phyloP scores from a whole-genome alignment of 2,888 invertebrate species.

The Cotesia congregata region DNA sequence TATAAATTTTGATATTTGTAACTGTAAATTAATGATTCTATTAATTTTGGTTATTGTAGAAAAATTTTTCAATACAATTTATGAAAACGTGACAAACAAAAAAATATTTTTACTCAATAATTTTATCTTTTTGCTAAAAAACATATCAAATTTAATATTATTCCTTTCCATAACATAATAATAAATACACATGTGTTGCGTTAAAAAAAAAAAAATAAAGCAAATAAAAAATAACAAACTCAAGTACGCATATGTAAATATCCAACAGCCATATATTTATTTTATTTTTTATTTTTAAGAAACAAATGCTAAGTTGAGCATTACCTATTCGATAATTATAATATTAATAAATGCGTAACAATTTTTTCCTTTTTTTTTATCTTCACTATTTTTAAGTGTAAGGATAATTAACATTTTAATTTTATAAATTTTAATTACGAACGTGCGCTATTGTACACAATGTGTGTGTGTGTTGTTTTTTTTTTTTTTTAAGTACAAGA shows the following conservation, averaged over 20 bases:
- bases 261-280: slow-evolving; percentile 71
- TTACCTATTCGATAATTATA: slow-evolving; percentile 70
- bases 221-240: slow-evolving; percentile 47
- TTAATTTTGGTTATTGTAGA: not conserved
- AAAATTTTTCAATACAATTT: slow-evolving; percentile 7
- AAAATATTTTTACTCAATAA: slow-evolving; percentile 31
- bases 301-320: slow-evolving; percentile 71
- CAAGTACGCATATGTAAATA: slow-evolving; percentile 62
- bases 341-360: slow-evolving; percentile 71
- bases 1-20: not conserved
- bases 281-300: slow-evolving; percentile 69
- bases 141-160: slow-evolving; percentile 2
- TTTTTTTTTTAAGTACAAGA: slow-evolving; percentile 54
- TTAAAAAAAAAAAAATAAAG: slow-evolving; percentile 22
- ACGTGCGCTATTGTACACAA: slow-evolving; percentile 58
- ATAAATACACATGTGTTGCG: not conserved
- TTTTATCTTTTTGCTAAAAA: not conserved
- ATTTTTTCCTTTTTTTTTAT: slow-evolving; percentile 58
- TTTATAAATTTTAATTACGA: slow-evolving; percentile 67
- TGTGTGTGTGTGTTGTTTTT: too few relatives aligned
- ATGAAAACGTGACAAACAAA: slow-evolving; percentile 1
- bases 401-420: slow-evolving; percentile 69
- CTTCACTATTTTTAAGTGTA: slow-evolving; percentile 55
- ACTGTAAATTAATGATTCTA: not conserved
- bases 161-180: slow-evolving; percentile 6